Evolutionary conservation across 2,888 invertebrate genomes (phyloP), one percentile per base, ranked within the genome.

Genomic region (Perithous albicinctus): DNA sequence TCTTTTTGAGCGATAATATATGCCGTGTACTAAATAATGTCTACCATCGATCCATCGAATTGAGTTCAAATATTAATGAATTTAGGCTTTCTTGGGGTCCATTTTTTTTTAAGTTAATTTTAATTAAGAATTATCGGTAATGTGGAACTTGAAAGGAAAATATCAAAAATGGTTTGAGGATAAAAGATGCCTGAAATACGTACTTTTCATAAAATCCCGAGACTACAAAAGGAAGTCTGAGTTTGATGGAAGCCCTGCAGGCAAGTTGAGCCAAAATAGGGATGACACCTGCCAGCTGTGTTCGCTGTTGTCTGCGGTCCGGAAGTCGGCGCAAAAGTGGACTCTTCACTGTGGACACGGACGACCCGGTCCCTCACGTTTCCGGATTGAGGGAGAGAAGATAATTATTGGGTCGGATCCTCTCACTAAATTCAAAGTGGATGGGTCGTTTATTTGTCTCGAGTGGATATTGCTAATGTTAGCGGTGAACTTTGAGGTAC

Each of bases 281-380:
- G 26, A 51, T 41, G 61, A 59, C 66, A 81, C 70, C 77, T 56
- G 70, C 41, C 80, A 81, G 78, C 78, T 78, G 81, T 67, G 67
- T 35, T 32, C 35, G 32, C 59, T 67, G 29, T 35, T 26, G 61
- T 10, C 43, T 54, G 61, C 29, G 67, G 67, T 43, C 78, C 78
- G 81, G 81, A 81, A 78, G 74, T 81, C n/a, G 78, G 78, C 73
- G 63, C 73, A 63, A 75, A 56, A 79, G 56, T 70, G 75, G 75
- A 79, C 69, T 32, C 59, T 4, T 7, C 18, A 32, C 48, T 48
- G 35, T 18, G 32, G 35, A 38, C 38, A 23, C 38, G 69, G 54
- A 69, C 26, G 69, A 54, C 38, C 51, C 51, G 51, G 35, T 35
- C 48, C 51, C 59, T 48, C 32, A 26, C 38, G 56, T 73, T 81